phyloP scores from a whole-genome alignment of 2,797 vertebrate species.

The Channallabes apus region DNA sequence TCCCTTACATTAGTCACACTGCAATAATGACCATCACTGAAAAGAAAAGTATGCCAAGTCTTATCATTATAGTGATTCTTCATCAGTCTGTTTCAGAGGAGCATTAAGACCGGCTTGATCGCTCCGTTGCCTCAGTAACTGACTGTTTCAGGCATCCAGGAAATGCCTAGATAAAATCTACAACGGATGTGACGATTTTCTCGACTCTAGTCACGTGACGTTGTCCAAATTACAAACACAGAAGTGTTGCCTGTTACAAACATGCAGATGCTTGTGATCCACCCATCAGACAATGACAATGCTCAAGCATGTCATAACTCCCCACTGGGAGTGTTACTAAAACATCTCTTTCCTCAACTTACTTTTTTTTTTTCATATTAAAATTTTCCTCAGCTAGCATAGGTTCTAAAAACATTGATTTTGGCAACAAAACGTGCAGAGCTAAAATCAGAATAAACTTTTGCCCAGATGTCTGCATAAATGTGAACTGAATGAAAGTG shows the following conservation, averaged over 20 bases:
- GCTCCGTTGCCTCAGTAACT: background rate
- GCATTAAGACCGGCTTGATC: background rate
- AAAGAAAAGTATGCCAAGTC: background rate
- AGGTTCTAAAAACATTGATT: background rate
- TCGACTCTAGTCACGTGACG: slow-evolving; percentile 16
- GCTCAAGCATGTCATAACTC: background rate
- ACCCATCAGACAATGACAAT: slow-evolving; percentile 29
- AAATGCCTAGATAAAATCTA: slow-evolving; percentile 51
- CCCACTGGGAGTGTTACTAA: background rate
- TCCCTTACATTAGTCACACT: slow-evolving; percentile 20
- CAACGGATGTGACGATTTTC: slow-evolving; percentile 32
- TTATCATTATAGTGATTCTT: background rate
- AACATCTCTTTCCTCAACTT: slow-evolving; percentile 25
- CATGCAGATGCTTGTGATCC: slow-evolving; percentile 35
- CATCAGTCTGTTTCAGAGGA: background rate
- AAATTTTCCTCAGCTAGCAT: background rate
- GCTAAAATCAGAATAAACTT: background rate
- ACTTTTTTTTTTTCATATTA: background rate
- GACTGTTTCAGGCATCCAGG: slow-evolving; percentile 23
- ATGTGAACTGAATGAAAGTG: background rate
- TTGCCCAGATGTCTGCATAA: background rate
- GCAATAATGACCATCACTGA: background rate
- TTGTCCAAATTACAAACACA: background rate
- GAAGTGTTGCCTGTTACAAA: background rate
- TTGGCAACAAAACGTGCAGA: background rate